Evolutionary conservation across 2,113 vertebrate species (phyloP), one percentile per base, ranked within the genome.

Genomic region (Engystomops pustulosus): DNA sequence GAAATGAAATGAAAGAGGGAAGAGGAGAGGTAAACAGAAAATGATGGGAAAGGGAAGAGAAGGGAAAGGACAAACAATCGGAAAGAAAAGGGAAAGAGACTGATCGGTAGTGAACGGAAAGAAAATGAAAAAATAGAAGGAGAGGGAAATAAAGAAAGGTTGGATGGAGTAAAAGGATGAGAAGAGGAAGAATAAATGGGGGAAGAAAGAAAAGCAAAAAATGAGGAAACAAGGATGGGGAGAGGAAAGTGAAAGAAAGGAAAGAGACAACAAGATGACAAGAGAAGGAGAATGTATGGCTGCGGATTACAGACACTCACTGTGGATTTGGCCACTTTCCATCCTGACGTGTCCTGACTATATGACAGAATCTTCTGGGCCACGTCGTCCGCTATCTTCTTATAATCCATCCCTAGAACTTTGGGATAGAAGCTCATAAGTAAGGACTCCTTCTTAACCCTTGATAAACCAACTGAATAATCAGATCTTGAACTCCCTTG

Each of bases 271-370:
- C 0, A 58, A 1, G n/a, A 9, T 10, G n/a, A 23, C 12, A 27
- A 6, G 14, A 14, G 8, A n/a, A n/a, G n/a, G n/a, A n/a, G n/a
- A n/a, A n/a, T n/a, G n/a, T n/a, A n/a, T n/a, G n/a, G n/a, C n/a
- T n/a, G n/a, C n/a, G n/a, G n/a, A n/a, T 25, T 44, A 11, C 10
- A 12, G 27, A n/a, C 87, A 81, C 91, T 94, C 92, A 94, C 91
- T 87, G 88, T 80, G 75, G 65, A 81, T 87, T 93, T 93, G 84
- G 89, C 44, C 77, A 90, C 76, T 86, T 89, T 91, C 92, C 92
- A 93, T 82, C 88, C 91, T 20, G 89, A 81, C 53, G 77, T 80
- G 75, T 93, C 92, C 85, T 89, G 86, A 76, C 65, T 84, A 74
- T 92, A 93, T 0, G 77, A 80, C 18, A 91, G 82, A 77, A 93